These are phyloP conservation scores for Drusus annulatus DNA, from an alignment of 1,140 invertebrate genomes.

Conservation along the genomic window DNA sequence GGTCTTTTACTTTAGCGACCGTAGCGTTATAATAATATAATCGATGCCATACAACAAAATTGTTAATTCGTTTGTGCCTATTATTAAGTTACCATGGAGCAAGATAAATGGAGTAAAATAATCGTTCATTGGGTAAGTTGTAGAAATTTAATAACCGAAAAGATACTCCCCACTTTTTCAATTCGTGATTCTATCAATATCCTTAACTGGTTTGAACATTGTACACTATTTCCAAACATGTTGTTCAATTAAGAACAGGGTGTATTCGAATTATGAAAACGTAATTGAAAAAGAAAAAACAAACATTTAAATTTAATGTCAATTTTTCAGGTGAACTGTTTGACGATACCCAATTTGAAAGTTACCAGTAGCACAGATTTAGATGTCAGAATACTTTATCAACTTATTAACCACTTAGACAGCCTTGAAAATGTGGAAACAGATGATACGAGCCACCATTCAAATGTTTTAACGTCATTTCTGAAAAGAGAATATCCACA, in stretches of 20 bases:
- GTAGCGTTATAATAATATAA: too few relatives aligned
- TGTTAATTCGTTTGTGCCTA: too few relatives aligned
- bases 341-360: conserved; percentile 38
- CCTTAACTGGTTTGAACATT: background rate
- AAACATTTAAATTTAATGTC: background rate
- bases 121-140: conserved; percentile 33
- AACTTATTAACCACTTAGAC: conserved; percentile 31
- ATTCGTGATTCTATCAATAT: too few relatives aligned
- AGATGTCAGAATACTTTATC: conserved; percentile 19
- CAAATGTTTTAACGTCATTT: conserved; percentile 25
- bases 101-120: conserved; percentile 23
- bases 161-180: too few relatives aligned
- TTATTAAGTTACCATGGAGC: conserved; percentile 4
- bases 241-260: background rate
- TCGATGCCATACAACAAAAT: too few relatives aligned
- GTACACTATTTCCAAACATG: background rate
- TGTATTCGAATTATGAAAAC: background rate
- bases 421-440: background rate
- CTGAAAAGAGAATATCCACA: conserved; percentile 51
- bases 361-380: conserved; percentile 22
- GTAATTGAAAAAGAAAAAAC: background rate
- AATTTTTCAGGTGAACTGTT: conserved; percentile 43
- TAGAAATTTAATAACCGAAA: background rate
- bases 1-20: too few relatives aligned
- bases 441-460: background rate